Evolutionary conservation across 1,140 invertebrate genomes (phyloP).

Genomic region (Eufriesea mexicana): DNA sequence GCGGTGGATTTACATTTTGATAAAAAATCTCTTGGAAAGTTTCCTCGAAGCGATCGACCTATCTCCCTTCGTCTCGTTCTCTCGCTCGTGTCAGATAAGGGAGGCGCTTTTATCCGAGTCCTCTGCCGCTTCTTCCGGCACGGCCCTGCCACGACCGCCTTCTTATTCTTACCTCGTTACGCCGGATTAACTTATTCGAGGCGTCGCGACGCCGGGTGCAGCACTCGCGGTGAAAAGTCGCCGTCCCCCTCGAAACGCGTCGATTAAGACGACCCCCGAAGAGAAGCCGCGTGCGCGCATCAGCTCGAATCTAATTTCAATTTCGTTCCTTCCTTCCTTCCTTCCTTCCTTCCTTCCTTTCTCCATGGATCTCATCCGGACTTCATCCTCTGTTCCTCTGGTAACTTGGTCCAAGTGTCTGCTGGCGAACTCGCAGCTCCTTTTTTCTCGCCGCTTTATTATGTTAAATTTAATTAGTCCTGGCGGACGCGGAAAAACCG

Average conservation of each 20-base stretch:
- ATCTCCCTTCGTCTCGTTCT: slow-evolving; percentile 55
- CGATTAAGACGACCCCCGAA: slow-evolving; percentile 49
- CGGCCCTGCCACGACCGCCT: slow-evolving; percentile 28
- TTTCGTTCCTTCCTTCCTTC: too few relatives aligned
- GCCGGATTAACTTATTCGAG: slow-evolving; percentile 75
- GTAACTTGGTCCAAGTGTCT: not conserved
- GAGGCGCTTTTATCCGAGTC: slow-evolving; percentile 33
- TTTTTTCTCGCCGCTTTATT: not conserved
- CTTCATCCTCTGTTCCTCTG: not conserved
- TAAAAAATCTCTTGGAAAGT: slow-evolving; percentile 81
- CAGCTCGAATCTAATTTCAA: not conserved
- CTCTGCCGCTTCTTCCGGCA: slow-evolving; percentile 7
- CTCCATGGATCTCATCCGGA: not conserved
- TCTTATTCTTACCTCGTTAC: slow-evolving; percentile 82
- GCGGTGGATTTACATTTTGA: slow-evolving; percentile 82
- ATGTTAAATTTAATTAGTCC: slow-evolving; percentile 30
- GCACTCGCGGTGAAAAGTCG: slow-evolving; percentile 14
- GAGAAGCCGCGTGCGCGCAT: not conserved
- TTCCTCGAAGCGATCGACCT: slow-evolving; percentile 66
- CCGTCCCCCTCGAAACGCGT: slow-evolving; percentile 1
- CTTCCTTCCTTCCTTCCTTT: too few relatives aligned
- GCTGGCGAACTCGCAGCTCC: too few relatives aligned
- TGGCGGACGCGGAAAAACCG: not conserved
- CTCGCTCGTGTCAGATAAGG: slow-evolving; percentile 40
- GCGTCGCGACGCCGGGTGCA: not conserved